Evolutionary conservation across 2,888 invertebrate species (phyloP), one percentile per base, ranked within the genome.

Genomic region (Geotrupes spiniger): DNA sequence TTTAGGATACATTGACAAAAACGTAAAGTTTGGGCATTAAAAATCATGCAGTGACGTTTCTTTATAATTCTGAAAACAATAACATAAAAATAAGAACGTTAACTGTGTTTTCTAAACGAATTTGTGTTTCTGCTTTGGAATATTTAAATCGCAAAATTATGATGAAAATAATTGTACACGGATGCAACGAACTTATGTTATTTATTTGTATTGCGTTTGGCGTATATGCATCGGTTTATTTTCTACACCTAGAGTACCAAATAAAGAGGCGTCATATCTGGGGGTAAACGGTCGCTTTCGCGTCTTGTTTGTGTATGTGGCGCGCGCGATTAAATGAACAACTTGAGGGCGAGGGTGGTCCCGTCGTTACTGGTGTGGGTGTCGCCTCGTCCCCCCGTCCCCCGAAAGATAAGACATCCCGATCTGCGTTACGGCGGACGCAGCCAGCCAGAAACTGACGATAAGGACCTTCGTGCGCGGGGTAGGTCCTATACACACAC

Each of bases 391-490:
- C 57, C 59, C 56, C 61, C 55, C n/a, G n/a, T n/a, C n/a, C n/a
- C n/a, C 58, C 62, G 57, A 21, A 63, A 70, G 71, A 70, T 70
- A 71, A 70, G 70, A 70, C 71, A 66, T 65, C 65, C 66, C 69
- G 71, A 70, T 71, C 69, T 69, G 63, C 65, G 64, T 64, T 64
- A 64, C 67, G 67, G 65, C 64, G 65, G 62, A 68, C 62, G 63
- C 72, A 72, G 63, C 72, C 71, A 72, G 68, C 71, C 69, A 71
- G 73, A 73, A 73, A 73, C 69, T 69, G 66, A 65, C 71, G 73
- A 73, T 73, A 73, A 73, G 72, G 72, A 68, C 66, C 62, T 63
- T 63, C 60, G 58, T 59, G 66, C 62, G 59, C 41, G 60, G 64
- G 65, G 63, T 44, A 36, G 31, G 44, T 48, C 44, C 39, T 46